A percentile compares a stretch with the other conserved stretches of the same genome.
Conservation (phyloP, 2,113 vertebrate genomes). For the Myxocyprinus asiaticus region DNA sequence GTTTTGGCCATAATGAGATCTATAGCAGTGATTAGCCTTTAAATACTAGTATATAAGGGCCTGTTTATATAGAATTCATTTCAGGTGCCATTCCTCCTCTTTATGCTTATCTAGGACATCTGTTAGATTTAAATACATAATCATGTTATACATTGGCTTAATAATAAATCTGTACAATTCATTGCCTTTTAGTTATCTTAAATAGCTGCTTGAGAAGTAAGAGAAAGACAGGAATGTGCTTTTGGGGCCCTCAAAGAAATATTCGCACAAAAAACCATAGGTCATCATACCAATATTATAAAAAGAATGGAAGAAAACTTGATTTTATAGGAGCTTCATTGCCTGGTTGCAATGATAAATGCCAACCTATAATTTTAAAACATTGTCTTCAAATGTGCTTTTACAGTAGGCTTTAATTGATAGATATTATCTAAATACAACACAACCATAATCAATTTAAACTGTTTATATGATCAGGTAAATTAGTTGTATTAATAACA, state of each 20-base stretch:
- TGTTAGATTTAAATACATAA: slow-evolving; percentile 14
- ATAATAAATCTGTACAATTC: slow-evolving; percentile 3
- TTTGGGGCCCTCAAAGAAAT: not conserved
- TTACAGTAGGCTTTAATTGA: too few relatives aligned
- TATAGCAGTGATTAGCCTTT: not conserved
- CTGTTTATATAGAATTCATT: not conserved
- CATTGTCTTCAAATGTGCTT: too few relatives aligned
- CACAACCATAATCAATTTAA: not conserved
- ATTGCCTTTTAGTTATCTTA: not conserved
- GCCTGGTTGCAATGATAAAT: slow-evolving; percentile 56
- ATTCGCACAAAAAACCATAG: too few relatives aligned
- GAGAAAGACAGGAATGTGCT: not conserved
- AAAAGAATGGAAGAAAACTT: not conserved
- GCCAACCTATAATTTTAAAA: too few relatives aligned
- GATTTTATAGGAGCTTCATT: slow-evolving; percentile 32
- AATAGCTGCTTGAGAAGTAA: not conserved
- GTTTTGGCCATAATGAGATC: too few relatives aligned
- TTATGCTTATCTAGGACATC: slow-evolving; percentile 11
- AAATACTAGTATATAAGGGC: not conserved
- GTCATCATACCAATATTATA: not conserved
- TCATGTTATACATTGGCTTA: not conserved
- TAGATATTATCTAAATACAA: not conserved
- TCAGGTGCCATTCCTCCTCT: not conserved
- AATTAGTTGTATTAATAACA: not conserved
- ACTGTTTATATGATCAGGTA: not conserved